A percentile compares a stretch with the other conserved stretches of the same genome.
Conservation (phyloP, 2,113 vertebrate genomes). For the Cyanocitta stelleri region DNA sequence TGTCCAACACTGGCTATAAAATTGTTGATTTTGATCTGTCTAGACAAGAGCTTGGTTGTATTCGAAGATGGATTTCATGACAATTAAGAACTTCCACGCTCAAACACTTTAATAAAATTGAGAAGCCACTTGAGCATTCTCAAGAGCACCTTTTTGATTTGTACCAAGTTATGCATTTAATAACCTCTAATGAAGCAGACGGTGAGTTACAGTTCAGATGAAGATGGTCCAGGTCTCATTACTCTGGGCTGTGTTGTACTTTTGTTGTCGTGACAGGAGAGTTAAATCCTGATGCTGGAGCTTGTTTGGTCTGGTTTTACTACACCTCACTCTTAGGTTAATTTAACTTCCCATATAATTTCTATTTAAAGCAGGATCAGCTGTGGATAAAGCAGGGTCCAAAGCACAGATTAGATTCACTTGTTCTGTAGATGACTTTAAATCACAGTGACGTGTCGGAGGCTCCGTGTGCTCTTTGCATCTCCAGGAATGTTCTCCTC, state of each 20-base stretch:
- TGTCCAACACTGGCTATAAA: background rate
- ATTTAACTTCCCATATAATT: accelerated
- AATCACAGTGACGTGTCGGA: background rate
- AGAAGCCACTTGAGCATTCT: background rate
- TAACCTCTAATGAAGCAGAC: background rate
- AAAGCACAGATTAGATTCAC: background rate
- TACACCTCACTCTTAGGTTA: background rate
- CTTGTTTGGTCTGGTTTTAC: background rate
- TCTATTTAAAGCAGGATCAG: background rate
- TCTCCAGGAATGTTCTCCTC: background rate
- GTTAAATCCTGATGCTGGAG: background rate
- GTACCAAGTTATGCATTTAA: background rate
- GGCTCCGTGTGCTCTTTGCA: background rate
- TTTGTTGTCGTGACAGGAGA: accelerated
- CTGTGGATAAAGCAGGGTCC: background rate
- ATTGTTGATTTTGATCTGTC: background rate
- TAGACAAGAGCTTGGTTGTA: background rate
- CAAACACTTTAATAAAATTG: background rate
- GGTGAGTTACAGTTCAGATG: accelerated
- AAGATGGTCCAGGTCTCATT: background rate
- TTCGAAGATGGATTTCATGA: background rate
- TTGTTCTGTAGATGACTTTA: background rate
- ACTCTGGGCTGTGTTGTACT: background rate
- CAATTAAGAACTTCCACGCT: background rate
- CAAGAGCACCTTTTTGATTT: background rate